These are phyloP conservation scores for Ceratothoa steindachneri DNA, from an alignment of 2,888 invertebrate genomes.

Conservation along the genomic window DNA sequence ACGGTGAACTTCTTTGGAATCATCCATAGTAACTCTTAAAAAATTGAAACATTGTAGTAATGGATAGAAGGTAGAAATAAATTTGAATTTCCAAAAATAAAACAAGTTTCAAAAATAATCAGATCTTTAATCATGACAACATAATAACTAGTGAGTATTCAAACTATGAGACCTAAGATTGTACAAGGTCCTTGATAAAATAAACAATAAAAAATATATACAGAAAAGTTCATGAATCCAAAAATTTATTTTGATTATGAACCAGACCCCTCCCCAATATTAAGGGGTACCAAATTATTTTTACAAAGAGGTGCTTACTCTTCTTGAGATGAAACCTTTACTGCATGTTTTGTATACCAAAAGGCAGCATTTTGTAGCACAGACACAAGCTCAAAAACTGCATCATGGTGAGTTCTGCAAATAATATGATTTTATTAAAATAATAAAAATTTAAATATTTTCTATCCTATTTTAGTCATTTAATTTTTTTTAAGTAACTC, in stretches of 20 bases:
- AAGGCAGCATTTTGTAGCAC: constrained; percentile 61
- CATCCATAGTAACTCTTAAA: constrained; percentile 56
- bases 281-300: no score
- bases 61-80: no score
- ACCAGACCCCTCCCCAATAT: no score
- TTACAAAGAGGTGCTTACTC: constrained; percentile 53
- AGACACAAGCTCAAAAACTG: constrained; percentile 60
- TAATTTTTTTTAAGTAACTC: no score
- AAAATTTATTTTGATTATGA: no score
- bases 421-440: constrained; percentile 6
- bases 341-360: constrained; percentile 65
- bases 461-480: no score
- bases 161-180: not conserved
- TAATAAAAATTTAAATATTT: not conserved
- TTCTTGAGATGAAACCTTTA: constrained; percentile 60
- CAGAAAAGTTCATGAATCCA: no score
- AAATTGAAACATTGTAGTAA: constrained; percentile 15
- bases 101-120: not conserved
- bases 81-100: not conserved
- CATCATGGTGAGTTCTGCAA: constrained; percentile 57
- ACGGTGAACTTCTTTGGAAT: constrained; percentile 63
- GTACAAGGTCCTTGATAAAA: no score
- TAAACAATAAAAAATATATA: no score
- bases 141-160: not conserved
- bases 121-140: not conserved